Evolutionary conservation across 2,888 invertebrate species (phyloP).

Genomic region (Melangyna quadrimaculata): DNA sequence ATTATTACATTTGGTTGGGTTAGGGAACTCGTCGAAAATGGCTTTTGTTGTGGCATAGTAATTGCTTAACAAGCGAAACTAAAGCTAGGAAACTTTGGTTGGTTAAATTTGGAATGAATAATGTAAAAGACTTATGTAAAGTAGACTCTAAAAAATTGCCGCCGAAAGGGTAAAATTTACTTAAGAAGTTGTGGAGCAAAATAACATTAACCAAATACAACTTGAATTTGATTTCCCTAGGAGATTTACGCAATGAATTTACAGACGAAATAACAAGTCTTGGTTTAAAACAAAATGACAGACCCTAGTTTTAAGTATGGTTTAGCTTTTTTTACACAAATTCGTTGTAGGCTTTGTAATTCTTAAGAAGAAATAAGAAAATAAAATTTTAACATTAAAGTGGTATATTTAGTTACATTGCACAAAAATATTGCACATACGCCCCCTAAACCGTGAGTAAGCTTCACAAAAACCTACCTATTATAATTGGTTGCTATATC

Average conservation of each 20-base stretch:
- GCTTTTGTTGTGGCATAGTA: constrained; percentile 40
- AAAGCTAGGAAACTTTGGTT: neutral
- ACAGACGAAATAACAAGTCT: neutral
- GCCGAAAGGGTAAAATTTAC: constrained; percentile 1
- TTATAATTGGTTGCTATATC: too few relatives aligned
- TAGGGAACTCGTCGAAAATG: neutral
- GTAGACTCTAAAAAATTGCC: constrained; percentile 16
- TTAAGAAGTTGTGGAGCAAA: neutral
- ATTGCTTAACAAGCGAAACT: constrained; percentile 53
- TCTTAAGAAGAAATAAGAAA: too few relatives aligned
- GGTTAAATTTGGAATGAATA: neutral
- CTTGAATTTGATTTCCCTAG: neutral
- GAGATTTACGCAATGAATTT: neutral
- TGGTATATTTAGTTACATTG: too few relatives aligned
- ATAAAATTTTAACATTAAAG: too few relatives aligned
- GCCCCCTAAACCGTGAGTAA: too few relatives aligned
- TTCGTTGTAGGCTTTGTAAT: too few relatives aligned
- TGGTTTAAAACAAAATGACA: neutral
- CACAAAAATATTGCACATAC: too few relatives aligned
- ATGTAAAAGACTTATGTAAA: constrained; percentile 18
- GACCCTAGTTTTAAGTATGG: too few relatives aligned
- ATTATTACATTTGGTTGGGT: constrained; percentile 60
- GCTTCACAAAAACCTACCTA: too few relatives aligned
- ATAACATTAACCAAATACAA: neutral
- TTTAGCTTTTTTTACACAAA: too few relatives aligned